These are phyloP conservation scores for Lathronympha strigana DNA, from an alignment of 2,888 invertebrate genomes.

Conservation along the genomic window DNA sequence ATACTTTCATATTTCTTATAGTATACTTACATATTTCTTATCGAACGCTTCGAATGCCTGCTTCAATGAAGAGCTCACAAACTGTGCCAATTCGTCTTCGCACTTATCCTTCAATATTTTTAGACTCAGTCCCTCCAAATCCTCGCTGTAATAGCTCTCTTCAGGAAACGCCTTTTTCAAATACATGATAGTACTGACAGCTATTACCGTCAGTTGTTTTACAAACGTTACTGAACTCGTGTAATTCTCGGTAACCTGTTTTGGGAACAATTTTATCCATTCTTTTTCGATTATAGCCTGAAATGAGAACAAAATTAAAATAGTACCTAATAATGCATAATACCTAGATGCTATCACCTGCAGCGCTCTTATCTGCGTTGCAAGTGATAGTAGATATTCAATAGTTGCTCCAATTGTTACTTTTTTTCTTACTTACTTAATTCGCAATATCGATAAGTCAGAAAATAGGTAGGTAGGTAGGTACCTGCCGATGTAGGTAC, in stretches of 20 bases:
- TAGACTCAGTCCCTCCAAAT: constrained; percentile 61
- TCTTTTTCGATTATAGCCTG: constrained; percentile 59
- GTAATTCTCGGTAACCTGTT: constrained; percentile 65
- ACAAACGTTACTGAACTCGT: constrained; percentile 71
- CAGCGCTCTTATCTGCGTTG: too few species aligned
- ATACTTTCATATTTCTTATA: too few species aligned
- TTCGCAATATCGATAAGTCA: too few species aligned
- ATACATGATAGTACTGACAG: constrained; percentile 68
- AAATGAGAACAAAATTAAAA: neutral
- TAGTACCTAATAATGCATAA: too few species aligned
- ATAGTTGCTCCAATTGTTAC: neutral
- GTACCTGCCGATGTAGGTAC: too few species aligned
- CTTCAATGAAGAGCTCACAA: constrained; percentile 62
- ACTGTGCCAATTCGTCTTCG: constrained; percentile 65
- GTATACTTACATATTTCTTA: constrained; percentile 74
- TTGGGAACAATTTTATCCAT: constrained; percentile 67
- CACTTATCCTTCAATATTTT: constrained; percentile 67
- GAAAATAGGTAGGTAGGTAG: too few species aligned
- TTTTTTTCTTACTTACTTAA: neutral
- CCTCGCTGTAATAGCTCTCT: constrained; percentile 61
- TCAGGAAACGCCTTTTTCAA: constrained; percentile 64
- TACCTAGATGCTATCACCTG: too few species aligned
- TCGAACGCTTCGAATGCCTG: constrained; percentile 76
- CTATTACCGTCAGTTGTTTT: constrained; percentile 71
- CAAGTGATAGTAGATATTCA: neutral